Base-by-base conservation (phyloP, 2,888 invertebrate genomes). In the Helleia helle region DNA sequence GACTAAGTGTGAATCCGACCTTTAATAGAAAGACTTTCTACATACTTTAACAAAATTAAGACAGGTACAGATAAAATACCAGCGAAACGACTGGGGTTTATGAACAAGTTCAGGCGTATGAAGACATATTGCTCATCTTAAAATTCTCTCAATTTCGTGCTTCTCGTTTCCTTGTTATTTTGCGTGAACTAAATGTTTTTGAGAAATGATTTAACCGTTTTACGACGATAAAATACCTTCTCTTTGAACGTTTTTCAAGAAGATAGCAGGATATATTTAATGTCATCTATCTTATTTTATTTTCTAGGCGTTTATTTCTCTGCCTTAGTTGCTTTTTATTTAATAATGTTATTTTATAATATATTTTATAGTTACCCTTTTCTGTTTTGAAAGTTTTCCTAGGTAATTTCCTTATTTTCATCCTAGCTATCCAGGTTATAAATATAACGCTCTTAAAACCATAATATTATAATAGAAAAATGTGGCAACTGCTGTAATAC, bases 101-200 rank as follows among this genome's bases (percentile, higher is more conserved):
- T 34, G 34, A 11, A 22, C 11, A 18, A 22, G 11, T 34, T 31
- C 34, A 22, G 34, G 18, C 34, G 11, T 11, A 22, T 12, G 22
- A 34, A 34, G 34, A 34, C 34, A 22, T 31, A 31, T 34, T 34
- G 18, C 34, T 34, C 34, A 18, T 34, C 34, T 22, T 18, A 22
- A 34, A 34, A 22, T 34, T 12, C 34, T 18, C 15, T 11, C 18
- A 34, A 34, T 18, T 34, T 34, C 11, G 11, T 11, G 15, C 34
- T 22, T 22, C 5, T 22, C 12, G 12, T 18, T 22, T 8, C 9
- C 22, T 34, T 34, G 34, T 22, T 18, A 18, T 34, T 11, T 34
- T 8, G 34, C 18, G 22, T 18, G 18, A 22, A 18, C 34, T 18
- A 12, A 11, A 34, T 34, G 22, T 18, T 34, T 34, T 34, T 22